Percentiles rank a stretch among this genome's conserved stretches.
phyloP scores from a whole-genome alignment of 2,113 vertebrate species.

The Phalacrocorax aristotelis region DNA sequence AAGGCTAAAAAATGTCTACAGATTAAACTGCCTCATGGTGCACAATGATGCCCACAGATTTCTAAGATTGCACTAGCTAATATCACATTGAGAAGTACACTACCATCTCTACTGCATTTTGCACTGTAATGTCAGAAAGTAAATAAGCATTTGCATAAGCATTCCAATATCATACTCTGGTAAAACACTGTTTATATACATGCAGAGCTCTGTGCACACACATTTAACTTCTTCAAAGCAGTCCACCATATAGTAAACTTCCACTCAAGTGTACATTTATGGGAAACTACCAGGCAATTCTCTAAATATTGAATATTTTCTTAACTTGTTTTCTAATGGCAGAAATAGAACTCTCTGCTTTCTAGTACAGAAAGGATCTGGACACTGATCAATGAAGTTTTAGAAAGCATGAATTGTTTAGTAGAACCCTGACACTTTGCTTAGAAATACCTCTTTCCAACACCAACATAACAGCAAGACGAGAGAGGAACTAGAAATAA shows the following conservation, averaged over 20 bases:
- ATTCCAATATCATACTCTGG: background rate
- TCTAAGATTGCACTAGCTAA: background rate
- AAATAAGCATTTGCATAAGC: constrained; percentile 3
- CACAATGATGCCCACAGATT: background rate
- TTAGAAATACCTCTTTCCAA: background rate
- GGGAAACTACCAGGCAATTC: background rate
- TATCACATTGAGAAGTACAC: background rate
- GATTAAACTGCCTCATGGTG: background rate
- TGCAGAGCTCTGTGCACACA: constrained; percentile 9
- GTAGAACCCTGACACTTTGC: background rate
- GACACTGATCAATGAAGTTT: background rate
- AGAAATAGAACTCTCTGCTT: constrained; percentile 13
- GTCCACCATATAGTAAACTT: background rate
- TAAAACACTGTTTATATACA: background rate
- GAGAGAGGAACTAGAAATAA: background rate
- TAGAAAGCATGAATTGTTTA: constrained; percentile 1
- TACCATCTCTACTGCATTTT: background rate
- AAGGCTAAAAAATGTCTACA: background rate
- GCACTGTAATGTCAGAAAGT: background rate
- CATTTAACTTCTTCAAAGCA: background rate
- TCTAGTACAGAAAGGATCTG: background rate
- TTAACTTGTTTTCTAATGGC: constrained; percentile 23
- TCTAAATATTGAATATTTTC: background rate
- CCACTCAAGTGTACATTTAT: background rate
- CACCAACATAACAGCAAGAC: background rate